Base-by-base conservation (phyloP, 2,113 vertebrate genomes). In the Glaucidium brasilianum region DNA sequence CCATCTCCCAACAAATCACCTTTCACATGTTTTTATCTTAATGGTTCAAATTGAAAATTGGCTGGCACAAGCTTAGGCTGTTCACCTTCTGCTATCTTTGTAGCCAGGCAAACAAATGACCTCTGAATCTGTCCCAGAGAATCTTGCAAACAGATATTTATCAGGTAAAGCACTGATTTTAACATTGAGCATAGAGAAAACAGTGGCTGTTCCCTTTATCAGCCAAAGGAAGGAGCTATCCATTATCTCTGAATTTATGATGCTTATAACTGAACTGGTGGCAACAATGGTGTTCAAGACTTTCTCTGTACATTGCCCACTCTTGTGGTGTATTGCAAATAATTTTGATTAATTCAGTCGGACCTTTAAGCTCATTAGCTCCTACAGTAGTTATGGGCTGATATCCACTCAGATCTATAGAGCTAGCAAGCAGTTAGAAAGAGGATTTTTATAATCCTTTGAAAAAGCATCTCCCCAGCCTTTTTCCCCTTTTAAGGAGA, bases 111-210 rank as follows among this genome's bases (percentile, higher is more conserved):
- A 92, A 90, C 60, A 88, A 90, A 74, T 62, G 47, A 92, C 82
- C 74, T 88, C 62, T 43, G 58, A 91, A 64, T 91, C 71, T 75
- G 66, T 75, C 83, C 66, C 4, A 37, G 49, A 73, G 75, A 94
- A 80, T 25, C 83, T 83, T 93, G 49, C 52, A 96, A 92, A 95
- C 95, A 95, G 66, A 81, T 89, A 77, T 95, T 97, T 92, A 94
- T 84, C 64, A 91, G 60, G 60, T 90, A 92, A 95, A 97, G 39
- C 92, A 92, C 69, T 96, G 92, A 82, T 97, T 97, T 96, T 97
- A 85, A 97, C 95, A 93, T 95, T 94, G 84, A 96, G 66, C 37
- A 80, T 81, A 68, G 60, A 93, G 94, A 92, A 97, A 94, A 96
- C 73, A 87, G 85, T 68, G 74, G 56, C 94, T 96, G 88, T 83